phyloP scores from a whole-genome alignment of 2,888 invertebrate species.

The Achlya flavicornis region DNA sequence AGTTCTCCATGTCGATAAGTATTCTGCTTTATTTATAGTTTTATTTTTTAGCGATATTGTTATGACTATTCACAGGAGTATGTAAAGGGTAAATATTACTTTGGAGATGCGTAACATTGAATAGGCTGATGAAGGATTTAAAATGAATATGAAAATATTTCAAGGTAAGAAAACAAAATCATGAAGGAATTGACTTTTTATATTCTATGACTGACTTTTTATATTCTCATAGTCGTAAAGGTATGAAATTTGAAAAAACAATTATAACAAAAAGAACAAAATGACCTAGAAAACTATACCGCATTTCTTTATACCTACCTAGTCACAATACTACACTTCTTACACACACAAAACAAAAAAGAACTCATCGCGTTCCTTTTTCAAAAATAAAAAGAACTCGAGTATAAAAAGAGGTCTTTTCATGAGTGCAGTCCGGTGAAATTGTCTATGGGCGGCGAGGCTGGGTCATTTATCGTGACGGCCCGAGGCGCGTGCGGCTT shows the following conservation, averaged over 20 bases:
- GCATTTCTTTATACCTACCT: background rate
- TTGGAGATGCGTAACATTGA: background rate
- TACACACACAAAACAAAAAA: constrained; percentile 6
- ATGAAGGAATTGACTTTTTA: too few relatives aligned
- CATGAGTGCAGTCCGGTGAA: constrained; percentile 67
- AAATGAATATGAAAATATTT: too few relatives aligned
- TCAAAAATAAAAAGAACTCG: constrained; percentile 30
- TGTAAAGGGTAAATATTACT: background rate
- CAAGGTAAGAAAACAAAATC: too few relatives aligned
- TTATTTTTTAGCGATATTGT: constrained; percentile 37
- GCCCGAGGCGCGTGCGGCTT: constrained; percentile 62
- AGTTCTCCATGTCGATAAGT: constrained; percentile 46
- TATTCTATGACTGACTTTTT: too few relatives aligned
- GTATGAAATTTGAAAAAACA: too few relatives aligned
- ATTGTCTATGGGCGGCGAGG: constrained; percentile 72
- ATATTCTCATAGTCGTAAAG: too few relatives aligned
- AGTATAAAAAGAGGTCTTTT: constrained; percentile 60
- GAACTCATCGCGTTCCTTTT: constrained; percentile 40
- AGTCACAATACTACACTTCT: constrained; percentile 10
- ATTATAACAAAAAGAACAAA: background rate
- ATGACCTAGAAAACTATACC: background rate
- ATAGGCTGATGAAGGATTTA: too few relatives aligned
- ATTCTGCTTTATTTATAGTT: constrained; percentile 28
- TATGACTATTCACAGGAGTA: constrained; percentile 1
- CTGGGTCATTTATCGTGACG: constrained; percentile 76